These are phyloP conservation scores for Spodoptera littoralis DNA, from an alignment of 2,888 invertebrate species.

Conservation along the genomic window DNA sequence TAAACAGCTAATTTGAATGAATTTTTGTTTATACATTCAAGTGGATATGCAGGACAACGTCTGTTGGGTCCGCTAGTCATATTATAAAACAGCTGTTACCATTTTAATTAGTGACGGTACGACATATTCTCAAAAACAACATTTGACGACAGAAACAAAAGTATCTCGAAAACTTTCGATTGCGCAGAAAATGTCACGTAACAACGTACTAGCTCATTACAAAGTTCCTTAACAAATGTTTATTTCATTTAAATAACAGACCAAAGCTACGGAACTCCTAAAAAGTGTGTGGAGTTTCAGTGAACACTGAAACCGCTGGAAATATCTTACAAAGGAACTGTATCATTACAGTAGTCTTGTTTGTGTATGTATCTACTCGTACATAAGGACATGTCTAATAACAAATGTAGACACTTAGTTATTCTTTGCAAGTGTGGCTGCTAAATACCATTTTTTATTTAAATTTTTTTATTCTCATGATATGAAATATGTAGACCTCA, in stretches of 20 bases:
- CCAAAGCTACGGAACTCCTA: slow-evolving; percentile 36
- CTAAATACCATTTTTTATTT: no score
- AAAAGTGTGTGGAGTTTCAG: slow-evolving; percentile 26
- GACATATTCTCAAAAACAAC: slow-evolving; percentile 3
- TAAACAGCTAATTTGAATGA: no score
- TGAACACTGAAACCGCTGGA: slow-evolving; percentile 31
- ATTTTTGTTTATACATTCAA: no score
- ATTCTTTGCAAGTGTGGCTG: no score
- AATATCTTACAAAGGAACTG: slow-evolving; percentile 39
- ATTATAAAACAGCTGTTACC: no score
- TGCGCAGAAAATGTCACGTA: slow-evolving; percentile 4
- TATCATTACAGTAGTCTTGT: slow-evolving; percentile 24
- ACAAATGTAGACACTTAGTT: no score
- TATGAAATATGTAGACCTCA: no score
- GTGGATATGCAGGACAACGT: no score
- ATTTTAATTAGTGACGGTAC: not conserved
- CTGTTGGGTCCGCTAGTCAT: no score
- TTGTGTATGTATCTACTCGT: no score
- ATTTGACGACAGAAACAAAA: not conserved
- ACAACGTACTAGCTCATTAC: slow-evolving; percentile 3
- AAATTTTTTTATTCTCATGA: no score
- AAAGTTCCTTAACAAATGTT: slow-evolving; percentile 9
- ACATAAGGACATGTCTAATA: no score
- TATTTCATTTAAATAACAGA: slow-evolving; percentile 17
- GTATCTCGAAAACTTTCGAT: not conserved